A percentile compares a stretch with the other conserved stretches of the same genome.
Evolutionary conservation across 2,888 invertebrate species (phyloP).

Genomic region (Tillus elongatus): DNA sequence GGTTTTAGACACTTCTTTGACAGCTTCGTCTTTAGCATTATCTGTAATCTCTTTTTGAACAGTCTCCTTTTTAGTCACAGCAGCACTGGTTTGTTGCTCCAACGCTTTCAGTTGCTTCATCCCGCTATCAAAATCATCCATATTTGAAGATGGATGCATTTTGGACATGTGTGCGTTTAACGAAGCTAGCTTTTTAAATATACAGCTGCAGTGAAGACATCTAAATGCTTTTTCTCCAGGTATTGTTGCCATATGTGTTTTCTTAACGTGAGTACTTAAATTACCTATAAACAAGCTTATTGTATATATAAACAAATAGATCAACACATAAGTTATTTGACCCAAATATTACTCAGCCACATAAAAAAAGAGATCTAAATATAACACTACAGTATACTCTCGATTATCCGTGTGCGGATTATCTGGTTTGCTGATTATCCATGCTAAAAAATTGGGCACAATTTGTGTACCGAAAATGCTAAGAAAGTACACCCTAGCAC

Average conservation of each 20-base stretch:
- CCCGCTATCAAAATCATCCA: conserved; percentile 39
- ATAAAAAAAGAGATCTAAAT: too few species aligned
- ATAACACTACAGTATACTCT: too few species aligned
- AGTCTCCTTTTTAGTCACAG: conserved; percentile 2
- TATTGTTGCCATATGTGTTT: conserved; percentile 54
- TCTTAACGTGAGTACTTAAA: conserved; percentile 48
- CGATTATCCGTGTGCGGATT: too few species aligned
- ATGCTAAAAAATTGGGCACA: too few species aligned
- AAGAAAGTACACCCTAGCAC: too few species aligned
- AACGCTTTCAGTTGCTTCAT: conserved; percentile 27
- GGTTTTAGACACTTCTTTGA: conserved; percentile 9
- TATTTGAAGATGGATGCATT: too few species aligned
- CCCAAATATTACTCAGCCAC: neutral
- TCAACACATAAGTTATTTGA: neutral
- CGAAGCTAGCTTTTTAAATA: conserved; percentile 56
- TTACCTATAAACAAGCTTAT: too few species aligned
- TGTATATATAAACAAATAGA: conserved; percentile 15
- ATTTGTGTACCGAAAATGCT: too few species aligned
- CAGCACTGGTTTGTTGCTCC: neutral
- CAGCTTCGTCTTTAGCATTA: conserved; percentile 7
- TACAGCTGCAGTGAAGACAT: conserved; percentile 58
- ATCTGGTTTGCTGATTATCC: too few species aligned
- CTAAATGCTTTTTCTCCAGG: conserved; percentile 46
- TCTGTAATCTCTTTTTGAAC: conserved; percentile 6
- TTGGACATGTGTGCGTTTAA: conserved; percentile 60